Base-by-base conservation (phyloP, 2,113 vertebrate species). In the Pyrgilauda ruficollis region DNA sequence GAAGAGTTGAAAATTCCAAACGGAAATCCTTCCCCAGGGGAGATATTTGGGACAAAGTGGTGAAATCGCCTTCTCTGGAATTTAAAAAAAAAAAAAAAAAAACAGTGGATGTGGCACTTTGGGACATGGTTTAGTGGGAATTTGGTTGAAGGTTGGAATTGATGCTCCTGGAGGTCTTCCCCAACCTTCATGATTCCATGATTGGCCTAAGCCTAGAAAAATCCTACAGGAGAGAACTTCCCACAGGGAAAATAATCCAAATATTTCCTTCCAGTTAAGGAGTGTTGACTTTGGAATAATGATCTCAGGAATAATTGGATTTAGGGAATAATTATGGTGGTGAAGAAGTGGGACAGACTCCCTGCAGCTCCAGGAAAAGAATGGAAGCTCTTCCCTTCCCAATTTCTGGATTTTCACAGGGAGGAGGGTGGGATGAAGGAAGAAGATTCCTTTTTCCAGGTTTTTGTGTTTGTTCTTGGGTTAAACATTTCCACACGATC, bases 21-120 rank as follows among this genome's bases (percentile, higher is more conserved):
- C 28, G 26, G 14, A 37, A 72, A 46, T 10, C 37, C 13, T 63
- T 46, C 30, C 31, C 23, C 4, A 17, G 19, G n/a, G 69, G 15
- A 41, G 28, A 13, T 20, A 28, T 7, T 4, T 37, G 59, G 35
- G 39, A 69, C 4, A 31, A 63, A 49, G 30, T 0, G 8, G 24
- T 7, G 19, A 33, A 24, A 22, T n/a, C 16, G 1, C 26, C 30
- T 31, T 41, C 8, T 16, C 31, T 31, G 61, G 35, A 43, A 75
- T n/a, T 47, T 23, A 41, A 33, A 1, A 1, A 10, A 21, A 26
- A 26, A 7, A n/a, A n/a, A 0, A 1, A 10, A 16, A 26, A 26
- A 7, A 0, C 3, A 8, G 9, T 6, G 37, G 35, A 13, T 30
- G 16, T 1, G 4, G 6, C 15, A 16, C 13, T 53, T 44, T 26